Conservation (phyloP, 2,797 vertebrate genomes). For the Parauchenoglanis punctatus region DNA sequence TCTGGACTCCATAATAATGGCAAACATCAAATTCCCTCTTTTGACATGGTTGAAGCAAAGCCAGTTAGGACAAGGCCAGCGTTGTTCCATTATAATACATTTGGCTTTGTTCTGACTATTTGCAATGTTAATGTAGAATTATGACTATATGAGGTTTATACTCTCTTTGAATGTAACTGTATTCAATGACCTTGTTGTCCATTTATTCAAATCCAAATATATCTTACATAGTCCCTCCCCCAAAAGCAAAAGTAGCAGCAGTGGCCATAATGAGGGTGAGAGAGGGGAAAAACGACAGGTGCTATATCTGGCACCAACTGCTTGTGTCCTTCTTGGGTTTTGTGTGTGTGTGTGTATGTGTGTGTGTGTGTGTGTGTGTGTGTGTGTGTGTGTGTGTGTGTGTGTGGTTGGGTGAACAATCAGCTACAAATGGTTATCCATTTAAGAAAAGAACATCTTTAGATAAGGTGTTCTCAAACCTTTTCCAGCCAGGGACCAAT, state of each 20-base stretch:
- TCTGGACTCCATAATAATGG: neutral
- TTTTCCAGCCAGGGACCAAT: neutral
- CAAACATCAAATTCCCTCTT: neutral
- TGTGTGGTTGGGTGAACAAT: neutral
- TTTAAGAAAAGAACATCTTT: neutral
- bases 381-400: neutral
- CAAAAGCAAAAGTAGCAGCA: constrained; percentile 56
- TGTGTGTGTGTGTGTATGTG: constrained; percentile 43
- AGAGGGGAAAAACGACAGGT: constrained; percentile 60
- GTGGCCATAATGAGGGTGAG: constrained; percentile 57
- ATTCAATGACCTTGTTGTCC: constrained; percentile 44
- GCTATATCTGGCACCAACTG: constrained; percentile 75
- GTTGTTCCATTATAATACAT: neutral
- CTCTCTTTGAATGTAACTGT: constrained; percentile 6
- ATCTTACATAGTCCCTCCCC: constrained; percentile 20
- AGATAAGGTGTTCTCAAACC: neutral
- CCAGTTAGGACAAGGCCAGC: neutral
- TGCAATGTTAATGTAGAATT: neutral
- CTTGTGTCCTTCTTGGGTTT: constrained; percentile 75
- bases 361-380: constrained; percentile 2
- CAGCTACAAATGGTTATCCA: neutral
- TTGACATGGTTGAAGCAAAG: neutral
- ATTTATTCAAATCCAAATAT: constrained; percentile 39
- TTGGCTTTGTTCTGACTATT: neutral
- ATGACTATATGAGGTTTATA: neutral